These are phyloP conservation scores for Chrysolina oricalcia DNA, from an alignment of 2,888 invertebrate species.

Conservation along the genomic window DNA sequence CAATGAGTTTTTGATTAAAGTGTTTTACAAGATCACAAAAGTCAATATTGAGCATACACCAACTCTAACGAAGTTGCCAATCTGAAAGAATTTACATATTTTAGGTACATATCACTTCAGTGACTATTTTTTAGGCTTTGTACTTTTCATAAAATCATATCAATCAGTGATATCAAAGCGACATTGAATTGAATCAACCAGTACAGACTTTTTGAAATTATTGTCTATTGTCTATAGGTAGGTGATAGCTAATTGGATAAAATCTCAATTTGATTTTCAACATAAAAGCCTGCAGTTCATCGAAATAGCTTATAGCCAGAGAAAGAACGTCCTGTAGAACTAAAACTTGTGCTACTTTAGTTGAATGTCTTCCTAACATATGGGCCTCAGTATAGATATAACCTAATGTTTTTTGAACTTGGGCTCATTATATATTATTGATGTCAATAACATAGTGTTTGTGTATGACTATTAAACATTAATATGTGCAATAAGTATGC, in stretches of 20 bases:
- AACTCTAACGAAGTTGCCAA: slow-evolving; percentile 50
- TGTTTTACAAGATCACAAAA: slow-evolving; percentile 54
- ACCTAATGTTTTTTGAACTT: slow-evolving; percentile 53
- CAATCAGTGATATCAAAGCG: slow-evolving; percentile 1
- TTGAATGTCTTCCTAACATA: slow-evolving; percentile 69
- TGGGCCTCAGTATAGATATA: slow-evolving; percentile 63
- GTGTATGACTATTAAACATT: slow-evolving; percentile 51
- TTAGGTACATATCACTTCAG: slow-evolving; percentile 64
- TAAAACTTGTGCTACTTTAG: slow-evolving; percentile 60
- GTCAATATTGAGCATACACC: slow-evolving; percentile 61
- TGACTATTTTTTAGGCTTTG: slow-evolving; percentile 55
- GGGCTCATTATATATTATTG: slow-evolving; percentile 56
- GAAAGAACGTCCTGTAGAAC: slow-evolving; percentile 29
- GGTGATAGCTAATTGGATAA: neutral
- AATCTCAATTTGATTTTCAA: neutral
- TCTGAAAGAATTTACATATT: slow-evolving; percentile 60
- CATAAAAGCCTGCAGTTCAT: slow-evolving; percentile 8
- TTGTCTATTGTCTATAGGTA: neutral
- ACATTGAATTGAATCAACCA: neutral
- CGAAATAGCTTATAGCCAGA: slow-evolving; percentile 27
- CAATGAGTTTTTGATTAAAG: neutral
- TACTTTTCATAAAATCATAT: slow-evolving; percentile 48
- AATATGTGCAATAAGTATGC: slow-evolving; percentile 32
- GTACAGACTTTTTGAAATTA: neutral
- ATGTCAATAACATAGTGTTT: slow-evolving; percentile 61